Evolutionary conservation across 2,888 invertebrate species (phyloP).

Genomic region (Calliopum simillimum): DNA sequence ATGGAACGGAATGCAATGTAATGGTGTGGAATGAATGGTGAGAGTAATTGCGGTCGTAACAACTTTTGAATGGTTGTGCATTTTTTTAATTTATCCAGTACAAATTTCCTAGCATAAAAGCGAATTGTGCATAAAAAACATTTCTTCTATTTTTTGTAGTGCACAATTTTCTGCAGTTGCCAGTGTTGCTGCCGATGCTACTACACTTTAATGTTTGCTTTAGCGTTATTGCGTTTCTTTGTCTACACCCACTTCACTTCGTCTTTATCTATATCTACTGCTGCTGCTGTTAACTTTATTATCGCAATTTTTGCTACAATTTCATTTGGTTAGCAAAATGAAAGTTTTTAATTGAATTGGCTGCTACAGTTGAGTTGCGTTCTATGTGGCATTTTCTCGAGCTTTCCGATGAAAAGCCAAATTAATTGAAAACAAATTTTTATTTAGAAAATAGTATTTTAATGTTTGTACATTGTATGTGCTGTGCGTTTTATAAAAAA

Average conservation of each 20-base stretch:
- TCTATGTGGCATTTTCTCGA: too few species aligned
- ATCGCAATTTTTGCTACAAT: slow-evolving; percentile 18
- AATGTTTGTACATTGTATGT: too few species aligned
- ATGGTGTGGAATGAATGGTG: too few species aligned
- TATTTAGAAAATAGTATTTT: too few species aligned
- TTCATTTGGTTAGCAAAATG: slow-evolving; percentile 30
- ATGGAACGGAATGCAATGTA: too few species aligned
- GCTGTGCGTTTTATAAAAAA: too few species aligned
- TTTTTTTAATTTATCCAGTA: too few species aligned
- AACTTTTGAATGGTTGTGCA: too few species aligned
- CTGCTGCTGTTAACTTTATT: slow-evolving; percentile 18
- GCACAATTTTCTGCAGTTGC: background rate
- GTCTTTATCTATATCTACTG: background rate
- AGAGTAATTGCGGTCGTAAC: too few species aligned
- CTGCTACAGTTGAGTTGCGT: slow-evolving; percentile 4
- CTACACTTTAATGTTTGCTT: background rate
- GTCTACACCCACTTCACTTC: background rate
- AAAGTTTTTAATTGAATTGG: slow-evolving; percentile 34
- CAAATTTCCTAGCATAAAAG: background rate
- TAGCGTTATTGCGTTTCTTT: background rate
- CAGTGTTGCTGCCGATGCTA: background rate
- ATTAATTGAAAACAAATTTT: too few species aligned
- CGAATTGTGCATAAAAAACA: too few species aligned
- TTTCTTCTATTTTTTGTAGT: background rate
- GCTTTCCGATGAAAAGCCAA: too few species aligned